Conservation (phyloP, 2,113 vertebrate genomes). For the Guaruba guarouba region DNA sequence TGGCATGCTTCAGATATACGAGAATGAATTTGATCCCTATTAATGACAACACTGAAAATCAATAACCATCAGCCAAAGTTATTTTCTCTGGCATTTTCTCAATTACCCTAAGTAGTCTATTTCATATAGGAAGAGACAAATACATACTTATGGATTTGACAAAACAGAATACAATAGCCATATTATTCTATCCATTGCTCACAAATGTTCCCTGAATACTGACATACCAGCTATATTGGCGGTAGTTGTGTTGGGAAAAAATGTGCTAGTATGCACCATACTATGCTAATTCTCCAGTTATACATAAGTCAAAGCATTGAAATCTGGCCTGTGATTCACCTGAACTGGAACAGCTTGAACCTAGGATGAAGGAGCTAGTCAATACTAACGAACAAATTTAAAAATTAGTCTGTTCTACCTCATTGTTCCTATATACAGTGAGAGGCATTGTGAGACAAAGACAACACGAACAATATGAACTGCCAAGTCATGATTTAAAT, state of each 20-base stretch:
- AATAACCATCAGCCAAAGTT: not conserved
- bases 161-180: not conserved
- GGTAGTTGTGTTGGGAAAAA: not conserved
- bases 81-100: not conserved
- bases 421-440: not conserved
- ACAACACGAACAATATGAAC: not conserved
- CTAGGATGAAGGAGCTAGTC: not conserved
- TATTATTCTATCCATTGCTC: not conserved
- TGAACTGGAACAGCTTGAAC: not conserved
- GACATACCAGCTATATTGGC: not conserved
- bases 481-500: slow-evolving; percentile 20
- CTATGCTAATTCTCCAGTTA: not conserved
- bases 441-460: not conserved
- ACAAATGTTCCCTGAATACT: not conserved
- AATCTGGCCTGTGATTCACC: not conserved
- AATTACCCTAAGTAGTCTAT: not conserved
- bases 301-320: not conserved
- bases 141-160: not conserved
- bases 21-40: not conserved
- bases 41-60: not conserved
- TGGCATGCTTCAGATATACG: not conserved
- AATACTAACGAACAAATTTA: slow-evolving; percentile 6
- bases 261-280: not conserved
- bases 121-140: not conserved
- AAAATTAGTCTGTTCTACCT: not conserved